These are phyloP conservation scores for Limenitis camilla DNA, from an alignment of 2,888 invertebrate genomes.

Conservation along the genomic window DNA sequence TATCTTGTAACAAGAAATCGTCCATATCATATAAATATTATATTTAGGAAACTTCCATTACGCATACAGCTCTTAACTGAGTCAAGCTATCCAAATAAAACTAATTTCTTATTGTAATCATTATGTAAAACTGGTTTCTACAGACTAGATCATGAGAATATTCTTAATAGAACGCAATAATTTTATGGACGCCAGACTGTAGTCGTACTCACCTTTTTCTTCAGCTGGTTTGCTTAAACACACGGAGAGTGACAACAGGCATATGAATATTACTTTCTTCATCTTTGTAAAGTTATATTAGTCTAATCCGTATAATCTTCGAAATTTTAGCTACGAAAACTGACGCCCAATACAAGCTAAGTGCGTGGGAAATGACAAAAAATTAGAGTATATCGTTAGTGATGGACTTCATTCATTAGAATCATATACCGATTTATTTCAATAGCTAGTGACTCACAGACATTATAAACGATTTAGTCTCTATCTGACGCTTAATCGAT, in stretches of 20 bases:
- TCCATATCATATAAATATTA: too few species aligned
- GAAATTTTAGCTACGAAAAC: conserved; percentile 14
- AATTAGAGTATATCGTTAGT: conserved; percentile 10
- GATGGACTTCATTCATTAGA: conserved; percentile 6
- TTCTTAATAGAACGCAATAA: conserved; percentile 39
- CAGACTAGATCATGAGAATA: conserved; percentile 36
- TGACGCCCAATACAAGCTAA: conserved; percentile 13
- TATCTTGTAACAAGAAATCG: too few species aligned
- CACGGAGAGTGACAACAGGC: conserved; percentile 50
- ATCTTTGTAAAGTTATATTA: conserved; percentile 29
- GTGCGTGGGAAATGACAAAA: conserved; percentile 19
- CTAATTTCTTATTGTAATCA: conserved; percentile 7
- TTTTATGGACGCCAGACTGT: conserved; percentile 21
- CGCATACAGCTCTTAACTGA: not conserved
- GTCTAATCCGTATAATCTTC: conserved; percentile 10
- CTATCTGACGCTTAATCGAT: conserved; percentile 2
- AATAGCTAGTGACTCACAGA: not conserved
- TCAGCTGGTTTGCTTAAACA: conserved; percentile 41
- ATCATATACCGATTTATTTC: conserved; percentile 5
- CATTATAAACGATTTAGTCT: conserved; percentile 7
- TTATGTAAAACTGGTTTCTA: conserved; percentile 35
- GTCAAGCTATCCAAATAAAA: too few species aligned
- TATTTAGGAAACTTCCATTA: not conserved
- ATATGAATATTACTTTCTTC: conserved; percentile 56
- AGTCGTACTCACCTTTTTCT: conserved; percentile 38